Evolutionary conservation across 2,888 invertebrate species (phyloP).

Genomic region (Acronicta alni): DNA sequence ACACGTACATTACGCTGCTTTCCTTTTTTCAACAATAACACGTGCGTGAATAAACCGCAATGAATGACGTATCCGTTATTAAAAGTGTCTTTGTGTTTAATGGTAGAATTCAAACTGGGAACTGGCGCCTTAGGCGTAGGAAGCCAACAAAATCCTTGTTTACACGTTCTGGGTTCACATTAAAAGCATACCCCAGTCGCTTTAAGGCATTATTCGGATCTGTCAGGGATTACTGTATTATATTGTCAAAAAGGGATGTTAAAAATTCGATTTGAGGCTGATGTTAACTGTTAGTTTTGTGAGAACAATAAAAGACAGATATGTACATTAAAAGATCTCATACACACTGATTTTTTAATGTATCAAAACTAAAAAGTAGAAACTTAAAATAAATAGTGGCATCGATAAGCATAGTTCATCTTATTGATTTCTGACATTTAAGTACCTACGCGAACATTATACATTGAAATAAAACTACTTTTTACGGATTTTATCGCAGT

Average conservation of each 20-base stretch:
- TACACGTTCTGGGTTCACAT: slow-evolving; percentile 79
- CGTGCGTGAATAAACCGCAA: slow-evolving; percentile 10
- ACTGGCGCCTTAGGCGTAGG: slow-evolving; percentile 62
- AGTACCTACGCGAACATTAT: too few species aligned
- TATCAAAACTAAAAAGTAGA: too few species aligned
- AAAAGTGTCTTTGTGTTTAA: neutral
- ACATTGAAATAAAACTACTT: too few species aligned
- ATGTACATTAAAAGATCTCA: too few species aligned
- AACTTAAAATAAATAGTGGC: too few species aligned
- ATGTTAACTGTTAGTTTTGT: too few species aligned
- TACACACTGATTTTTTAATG: too few species aligned
- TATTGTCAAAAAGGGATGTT: slow-evolving; percentile 64
- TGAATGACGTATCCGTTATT: slow-evolving; percentile 1
- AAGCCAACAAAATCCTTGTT: slow-evolving; percentile 83
- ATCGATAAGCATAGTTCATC: too few species aligned
- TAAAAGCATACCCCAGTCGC: slow-evolving; percentile 77
- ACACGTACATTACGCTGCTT: slow-evolving; percentile 26
- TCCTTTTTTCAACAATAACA: fast-evolving
- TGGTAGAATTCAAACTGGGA: slow-evolving; percentile 31
- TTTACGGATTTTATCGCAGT: too few species aligned
- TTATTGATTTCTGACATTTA: too few species aligned
- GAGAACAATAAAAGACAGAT: too few species aligned
- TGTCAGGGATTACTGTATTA: slow-evolving; percentile 69
- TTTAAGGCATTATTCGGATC: slow-evolving; percentile 77
- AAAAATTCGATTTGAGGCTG: slow-evolving; percentile 23